phyloP scores from a whole-genome alignment of 2,113 vertebrate genomes.

The Alouatta palliata region DNA sequence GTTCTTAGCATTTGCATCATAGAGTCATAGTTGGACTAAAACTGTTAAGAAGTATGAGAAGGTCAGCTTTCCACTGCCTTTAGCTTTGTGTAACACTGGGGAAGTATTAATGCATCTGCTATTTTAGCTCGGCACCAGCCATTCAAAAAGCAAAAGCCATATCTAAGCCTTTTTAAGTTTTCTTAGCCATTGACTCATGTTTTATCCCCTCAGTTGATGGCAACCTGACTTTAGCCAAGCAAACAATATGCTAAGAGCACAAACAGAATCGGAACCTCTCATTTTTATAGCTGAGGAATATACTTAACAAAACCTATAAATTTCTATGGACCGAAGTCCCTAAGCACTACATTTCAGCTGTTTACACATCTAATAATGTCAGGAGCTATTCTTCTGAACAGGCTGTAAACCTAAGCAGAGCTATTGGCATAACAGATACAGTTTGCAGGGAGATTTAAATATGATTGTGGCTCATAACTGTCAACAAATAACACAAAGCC shows the following conservation, averaged over 20 bases:
- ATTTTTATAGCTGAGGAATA: slow-evolving; percentile 73
- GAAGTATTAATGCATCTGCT: slow-evolving; percentile 63
- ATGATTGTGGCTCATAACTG: slow-evolving; percentile 74
- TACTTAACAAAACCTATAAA: slow-evolving; percentile 77
- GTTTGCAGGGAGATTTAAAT: slow-evolving; percentile 74
- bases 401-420: slow-evolving; percentile 69
- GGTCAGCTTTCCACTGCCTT: not conserved
- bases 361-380: slow-evolving; percentile 67
- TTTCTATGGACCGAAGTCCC: slow-evolving; percentile 73
- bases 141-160: slow-evolving; percentile 72
- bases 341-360: slow-evolving; percentile 64
- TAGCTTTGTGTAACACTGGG: slow-evolving; percentile 56
- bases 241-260: slow-evolving; percentile 73
- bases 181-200: slow-evolving; percentile 81
- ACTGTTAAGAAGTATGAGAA: not conserved
- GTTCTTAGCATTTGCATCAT: not conserved
- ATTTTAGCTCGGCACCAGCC: slow-evolving; percentile 57
- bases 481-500: slow-evolving; percentile 65
- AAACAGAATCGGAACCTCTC: slow-evolving; percentile 76
- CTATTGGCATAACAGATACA: slow-evolving; percentile 75
- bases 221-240: slow-evolving; percentile 83
- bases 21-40: slow-evolving; percentile 28
- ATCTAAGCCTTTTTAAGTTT: slow-evolving; percentile 73
- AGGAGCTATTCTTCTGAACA: slow-evolving; percentile 72
- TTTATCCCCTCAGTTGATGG: slow-evolving; percentile 77